Evolutionary conservation across 2,888 invertebrate genomes (phyloP).

Genomic region (Callyntrura sp.): DNA sequence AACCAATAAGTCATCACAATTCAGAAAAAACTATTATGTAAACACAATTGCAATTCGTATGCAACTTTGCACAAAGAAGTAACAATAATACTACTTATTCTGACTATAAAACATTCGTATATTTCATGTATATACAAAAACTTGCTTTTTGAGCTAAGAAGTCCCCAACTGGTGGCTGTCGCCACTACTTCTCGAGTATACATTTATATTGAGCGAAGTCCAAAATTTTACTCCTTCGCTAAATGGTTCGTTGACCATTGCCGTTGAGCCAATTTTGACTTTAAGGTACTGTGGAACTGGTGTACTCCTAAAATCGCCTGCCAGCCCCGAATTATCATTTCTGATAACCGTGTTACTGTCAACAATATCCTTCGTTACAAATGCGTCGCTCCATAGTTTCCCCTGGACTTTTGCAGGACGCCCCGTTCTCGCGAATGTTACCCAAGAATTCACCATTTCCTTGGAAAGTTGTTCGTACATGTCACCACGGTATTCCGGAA

Average conservation of each 20-base stretch:
- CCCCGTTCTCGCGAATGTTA: slow-evolving; percentile 64
- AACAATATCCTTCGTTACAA: neutral
- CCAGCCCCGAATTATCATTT: neutral
- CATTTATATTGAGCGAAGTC: slow-evolving; percentile 59
- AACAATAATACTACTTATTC: no score
- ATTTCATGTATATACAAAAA: no score
- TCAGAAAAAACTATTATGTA: no score
- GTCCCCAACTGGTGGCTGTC: slow-evolving; percentile 14
- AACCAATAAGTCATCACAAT: no score
- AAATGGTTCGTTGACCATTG: slow-evolving; percentile 63
- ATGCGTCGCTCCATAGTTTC: slow-evolving; percentile 24
- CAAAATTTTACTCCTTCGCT: slow-evolving; percentile 60
- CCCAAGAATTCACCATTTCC: slow-evolving; percentile 72
- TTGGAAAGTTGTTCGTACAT: slow-evolving; percentile 57
- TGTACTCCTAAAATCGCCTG: neutral
- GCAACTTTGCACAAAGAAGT: no score
- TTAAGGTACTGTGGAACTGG: slow-evolving; percentile 56
- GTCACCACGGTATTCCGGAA: slow-evolving; percentile 58
- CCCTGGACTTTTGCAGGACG: slow-evolving; percentile 44
- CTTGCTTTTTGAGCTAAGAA: neutral
- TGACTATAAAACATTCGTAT: no score
- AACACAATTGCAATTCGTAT: no score
- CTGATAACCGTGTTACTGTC: neutral
- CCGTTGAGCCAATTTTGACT: slow-evolving; percentile 33
- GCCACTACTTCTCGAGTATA: slow-evolving; percentile 11